Base-by-base conservation (phyloP, 2,888 invertebrate genomes). In the Taphrorychus bicolor region DNA sequence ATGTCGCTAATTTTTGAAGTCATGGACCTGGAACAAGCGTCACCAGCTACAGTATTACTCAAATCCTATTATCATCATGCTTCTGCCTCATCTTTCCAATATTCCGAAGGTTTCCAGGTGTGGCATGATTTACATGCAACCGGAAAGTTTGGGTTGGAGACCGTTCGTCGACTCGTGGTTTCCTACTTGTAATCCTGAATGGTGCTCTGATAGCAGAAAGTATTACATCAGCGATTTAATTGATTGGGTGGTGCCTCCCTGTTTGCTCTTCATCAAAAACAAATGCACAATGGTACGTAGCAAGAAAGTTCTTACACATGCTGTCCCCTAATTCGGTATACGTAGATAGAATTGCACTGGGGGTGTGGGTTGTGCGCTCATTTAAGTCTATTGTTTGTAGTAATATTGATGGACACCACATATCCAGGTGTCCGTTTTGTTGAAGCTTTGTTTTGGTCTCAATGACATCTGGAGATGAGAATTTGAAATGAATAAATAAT, bases 1-100 rank as follows among this genome's bases (percentile, higher is more conserved):
- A 94, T 94, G 93, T 93, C 92, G 2, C 89, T 94, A 85, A 92
- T 95, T 76, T 95, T 95, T 81, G 95, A 95, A 83, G 92, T 91
- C 0, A 91, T 92, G 90, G 94, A 94, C 82, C 84, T 95, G 65
- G 84, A 91, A 5, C 93, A 94, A 83, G 92, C 92, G 0, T 92
- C 92, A 0, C 95, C 95, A 17, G 94, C 94, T 4, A 94, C 94
- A 3, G 94, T 94, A 14, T n/a, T n/a, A n/a, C n/a, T n/a, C n/a
- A n/a, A n/a, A n/a, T n/a, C n/a, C n/a, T n/a, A n/a, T n/a, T n/a
- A n/a, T 32, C 9, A 32, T 32, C 5, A 9, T 5, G 40, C 5
- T 32, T 16, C 24, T 5, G 9, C 17, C 16, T 60, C 1, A 42
- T 48, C 21, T 49, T 2, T 19, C n/a, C n/a, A n/a, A n/a, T n/a